Evolutionary conservation across 1,140 invertebrate species (phyloP), one percentile per base, ranked within the genome.

Genomic region (Parapsyche elsis): DNA sequence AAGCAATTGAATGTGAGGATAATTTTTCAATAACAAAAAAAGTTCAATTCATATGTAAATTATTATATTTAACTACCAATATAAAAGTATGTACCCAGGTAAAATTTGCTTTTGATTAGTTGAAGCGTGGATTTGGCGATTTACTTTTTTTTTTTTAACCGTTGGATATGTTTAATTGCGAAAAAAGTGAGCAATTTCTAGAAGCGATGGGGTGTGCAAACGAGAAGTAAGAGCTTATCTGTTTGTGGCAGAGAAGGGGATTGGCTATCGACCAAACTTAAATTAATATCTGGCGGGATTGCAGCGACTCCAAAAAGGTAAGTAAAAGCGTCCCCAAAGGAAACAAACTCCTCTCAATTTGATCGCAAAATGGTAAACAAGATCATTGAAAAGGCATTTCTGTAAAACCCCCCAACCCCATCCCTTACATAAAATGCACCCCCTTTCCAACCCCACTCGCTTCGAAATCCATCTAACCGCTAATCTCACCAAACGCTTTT

Each of bases 241-340:
- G 82, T 44, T n/a, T 7, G 12, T 75, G 80, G 74, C 82, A 83
- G 82, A 45, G 73, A 77, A 38, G 53, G 76, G 53, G 30, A 61
- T 53, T 57, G 77, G 46, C 80, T 73, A 77, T 81, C 78, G 75
- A 79, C 82, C 76, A 79, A 81, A 83, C 78, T 80, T 81, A 83
- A 83, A 83, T 83, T 83, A 83, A 83, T 83, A 83, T 83, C 77
- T 74, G 59, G 44, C n/a, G 76, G 76, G 71, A 83, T 80, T 80
- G 79, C 79, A 80, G 67, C 61, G 64, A 49, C 14, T 53, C 24
- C n/a, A 67, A 78, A 61, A 75, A 79, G 38, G 76, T 67, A 79
- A 74, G 76, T 67, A 74, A 71, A 67, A 53, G 53, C 64, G 64
- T 73, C 74, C 70, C 67, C 81, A 71, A 80, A 80, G 71, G 75